A percentile compares a stretch with the other conserved stretches of the same genome.
Conservation (phyloP, 2,113 vertebrate genomes). For the Baryphthengus martii region DNA sequence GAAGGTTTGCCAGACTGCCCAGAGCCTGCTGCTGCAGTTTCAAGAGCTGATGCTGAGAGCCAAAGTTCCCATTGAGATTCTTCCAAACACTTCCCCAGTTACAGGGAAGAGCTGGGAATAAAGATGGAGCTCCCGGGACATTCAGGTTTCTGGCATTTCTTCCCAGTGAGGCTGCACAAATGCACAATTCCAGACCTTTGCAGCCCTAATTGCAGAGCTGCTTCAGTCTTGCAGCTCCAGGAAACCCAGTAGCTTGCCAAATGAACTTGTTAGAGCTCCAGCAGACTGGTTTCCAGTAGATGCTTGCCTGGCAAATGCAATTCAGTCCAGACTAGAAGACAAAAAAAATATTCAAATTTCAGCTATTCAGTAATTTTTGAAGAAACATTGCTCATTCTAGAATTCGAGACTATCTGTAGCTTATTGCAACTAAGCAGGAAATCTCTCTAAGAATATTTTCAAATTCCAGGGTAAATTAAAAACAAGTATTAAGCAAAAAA, state of each 20-base stretch:
- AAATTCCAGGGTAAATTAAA: background rate
- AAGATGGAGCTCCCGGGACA: background rate
- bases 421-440: background rate
- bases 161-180: background rate
- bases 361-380: background rate
- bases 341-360: background rate
- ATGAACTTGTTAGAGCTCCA: background rate
- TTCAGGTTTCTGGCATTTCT: background rate
- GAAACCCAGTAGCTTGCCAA: background rate
- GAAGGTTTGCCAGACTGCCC: background rate
- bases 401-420: background rate
- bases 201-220: background rate
- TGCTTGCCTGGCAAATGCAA: background rate
- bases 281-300: background rate
- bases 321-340: background rate
- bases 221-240: background rate
- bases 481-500: background rate
- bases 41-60: background rate
- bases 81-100: background rate
- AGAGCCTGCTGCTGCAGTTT: background rate
- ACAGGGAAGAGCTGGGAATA: background rate
- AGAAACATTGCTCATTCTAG: background rate
- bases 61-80: background rate
- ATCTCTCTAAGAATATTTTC: background rate
- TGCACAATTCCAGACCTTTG: background rate